These are phyloP conservation scores for Hipparchia sbordonii DNA, from an alignment of 2,888 invertebrate genomes.

Conservation along the genomic window DNA sequence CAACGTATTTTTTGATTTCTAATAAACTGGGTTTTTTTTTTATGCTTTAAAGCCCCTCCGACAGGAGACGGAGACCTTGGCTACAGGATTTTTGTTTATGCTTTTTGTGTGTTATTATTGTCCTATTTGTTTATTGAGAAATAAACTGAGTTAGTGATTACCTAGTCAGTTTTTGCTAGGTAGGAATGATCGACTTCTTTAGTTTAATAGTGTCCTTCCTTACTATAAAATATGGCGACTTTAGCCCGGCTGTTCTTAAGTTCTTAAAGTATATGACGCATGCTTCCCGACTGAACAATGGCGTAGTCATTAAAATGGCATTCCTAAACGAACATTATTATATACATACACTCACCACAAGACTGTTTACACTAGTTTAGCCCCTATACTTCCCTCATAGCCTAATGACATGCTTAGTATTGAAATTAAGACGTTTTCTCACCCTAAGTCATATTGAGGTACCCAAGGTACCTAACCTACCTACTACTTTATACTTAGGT, in stretches of 20 bases:
- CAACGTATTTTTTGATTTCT: no score
- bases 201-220: not conserved
- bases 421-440: not conserved
- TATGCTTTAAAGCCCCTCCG: no score
- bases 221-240: slow-evolving; percentile 21
- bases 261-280: slow-evolving; percentile 42
- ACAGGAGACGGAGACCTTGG: no score
- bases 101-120: no score
- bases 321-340: slow-evolving; percentile 47
- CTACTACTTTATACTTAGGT: no score
- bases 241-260: slow-evolving; percentile 7
- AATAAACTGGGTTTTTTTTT: no score
- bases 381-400: slow-evolving; percentile 24
- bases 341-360: slow-evolving; percentile 39
- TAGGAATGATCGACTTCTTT: no score
- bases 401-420: not conserved
- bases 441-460: not conserved
- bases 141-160: no score
- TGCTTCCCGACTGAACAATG: slow-evolving; percentile 42
- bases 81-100: no score
- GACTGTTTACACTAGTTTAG: slow-evolving; percentile 32
- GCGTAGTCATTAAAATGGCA: slow-evolving; percentile 48
- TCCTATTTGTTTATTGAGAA: no score
- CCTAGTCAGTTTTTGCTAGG: no score
- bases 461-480: not conserved